Base-by-base conservation (phyloP, 2,888 invertebrate species). In the Matsumyia berberina region DNA sequence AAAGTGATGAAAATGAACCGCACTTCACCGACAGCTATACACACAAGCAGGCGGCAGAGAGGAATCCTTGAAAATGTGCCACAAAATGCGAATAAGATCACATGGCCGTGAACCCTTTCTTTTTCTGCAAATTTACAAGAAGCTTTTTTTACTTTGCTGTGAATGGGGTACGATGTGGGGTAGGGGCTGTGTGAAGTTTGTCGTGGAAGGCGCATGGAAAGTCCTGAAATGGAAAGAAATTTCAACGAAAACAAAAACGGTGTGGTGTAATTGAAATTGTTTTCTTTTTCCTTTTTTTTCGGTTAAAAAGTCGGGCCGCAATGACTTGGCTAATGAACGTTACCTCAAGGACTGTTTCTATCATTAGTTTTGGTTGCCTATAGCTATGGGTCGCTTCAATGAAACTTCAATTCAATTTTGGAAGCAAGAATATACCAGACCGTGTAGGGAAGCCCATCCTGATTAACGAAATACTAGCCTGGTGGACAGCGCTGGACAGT, bases 1-100 rank as follows among this genome's bases (percentile, higher is more conserved):
- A 64, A 79, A 83, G 83, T 83, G 83, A 83, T 83, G 83, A 83
- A 83, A 83, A 83, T 74, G 69, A 83, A 83, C 69, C 79, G 83
- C 79, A 83, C 83, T 83, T 79, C 79, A 79, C 67, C 73, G 72
- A 69, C 83, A 79, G 72, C 72, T 49, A 51, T 35, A 11, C 35
- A 64, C 11, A 44, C 44, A 44, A 57, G 57, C 33, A 55, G 31
- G 33, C 57, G 55, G 11, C 49, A 35, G 24, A 31, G 64, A 29
- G 33, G 67, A 60, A 53, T 69, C 60, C 67, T 69, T 60, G 60
- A 49, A 35, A 76, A 57, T 55, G 1, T 1, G 76, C 66, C 39
- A 49, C 72, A 77, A 69, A 24, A 83, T 79, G 64, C 69, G 83
- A 79, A 69, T 69, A 79, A 79, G 79, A 83, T 83, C 78, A 78